These are phyloP conservation scores for Mergus octosetaceus DNA, from an alignment of 2,797 vertebrate species.

Conservation along the genomic window DNA sequence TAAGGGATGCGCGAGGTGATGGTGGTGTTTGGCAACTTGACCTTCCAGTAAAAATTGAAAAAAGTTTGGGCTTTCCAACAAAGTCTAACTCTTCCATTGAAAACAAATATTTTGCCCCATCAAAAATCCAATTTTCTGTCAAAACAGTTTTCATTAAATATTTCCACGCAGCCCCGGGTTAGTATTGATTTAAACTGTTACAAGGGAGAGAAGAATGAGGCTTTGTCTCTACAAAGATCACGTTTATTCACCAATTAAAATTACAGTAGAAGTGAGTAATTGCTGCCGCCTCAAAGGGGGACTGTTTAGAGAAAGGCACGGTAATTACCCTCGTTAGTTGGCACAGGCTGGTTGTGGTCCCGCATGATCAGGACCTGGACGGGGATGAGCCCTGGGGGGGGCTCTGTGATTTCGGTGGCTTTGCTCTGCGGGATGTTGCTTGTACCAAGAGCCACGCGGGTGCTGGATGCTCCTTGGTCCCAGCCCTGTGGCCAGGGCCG, in stretches of 20 bases:
- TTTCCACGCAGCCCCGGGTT: conserved; percentile 50
- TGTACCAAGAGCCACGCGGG: neutral
- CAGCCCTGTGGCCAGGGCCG: accelerated
- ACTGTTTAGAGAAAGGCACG: neutral
- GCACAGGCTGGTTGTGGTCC: accelerated
- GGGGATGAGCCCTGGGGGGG: neutral
- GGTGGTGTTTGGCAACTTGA: accelerated
- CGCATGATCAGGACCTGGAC: accelerated
- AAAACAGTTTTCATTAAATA: conserved; percentile 70
- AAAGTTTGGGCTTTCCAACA: neutral
- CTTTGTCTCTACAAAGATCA: conserved; percentile 50
- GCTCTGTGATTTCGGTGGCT: neutral
- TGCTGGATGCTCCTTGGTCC: neutral
- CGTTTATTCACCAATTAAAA: conserved; percentile 51
- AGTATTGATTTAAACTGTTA: conserved; percentile 66
- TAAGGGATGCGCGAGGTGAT: accelerated
- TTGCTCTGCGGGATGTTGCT: accelerated
- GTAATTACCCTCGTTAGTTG: neutral
- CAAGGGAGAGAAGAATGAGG: conserved; percentile 44
- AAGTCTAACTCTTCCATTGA: neutral
- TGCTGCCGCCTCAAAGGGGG: neutral
- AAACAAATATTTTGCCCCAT: conserved; percentile 45
- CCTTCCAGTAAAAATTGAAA: neutral
- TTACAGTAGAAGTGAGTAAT: conserved; percentile 38
- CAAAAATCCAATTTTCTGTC: conserved; percentile 67